phyloP scores from a whole-genome alignment of 2,797 vertebrate species.

The Chiloscyllium punctatum region DNA sequence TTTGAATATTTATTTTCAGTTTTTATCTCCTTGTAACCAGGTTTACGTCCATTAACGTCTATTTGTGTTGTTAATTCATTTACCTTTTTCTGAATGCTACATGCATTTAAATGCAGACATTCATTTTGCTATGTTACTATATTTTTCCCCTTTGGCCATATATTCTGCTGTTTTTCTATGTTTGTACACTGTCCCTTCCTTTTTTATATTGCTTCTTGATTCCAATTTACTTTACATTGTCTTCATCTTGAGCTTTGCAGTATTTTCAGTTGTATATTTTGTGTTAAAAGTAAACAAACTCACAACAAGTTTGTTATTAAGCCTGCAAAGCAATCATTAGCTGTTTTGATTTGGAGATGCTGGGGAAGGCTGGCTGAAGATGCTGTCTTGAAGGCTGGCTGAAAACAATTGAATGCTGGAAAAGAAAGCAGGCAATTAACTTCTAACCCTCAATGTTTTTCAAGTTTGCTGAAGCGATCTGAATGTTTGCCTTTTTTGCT shows the following conservation, averaged over 20 bases:
- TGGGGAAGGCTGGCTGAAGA: too few species aligned
- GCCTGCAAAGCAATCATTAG: not conserved
- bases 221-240: not conserved
- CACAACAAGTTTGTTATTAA: not conserved
- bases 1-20: too few species aligned
- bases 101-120: too few species aligned
- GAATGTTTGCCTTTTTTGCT: slow-evolving; percentile 13
- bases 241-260: not conserved
- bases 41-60: too few species aligned
- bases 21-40: too few species aligned
- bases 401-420: not conserved
- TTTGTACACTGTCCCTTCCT: not conserved
- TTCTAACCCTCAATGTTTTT: not conserved
- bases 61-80: too few species aligned
- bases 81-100: too few species aligned
- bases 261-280: not conserved
- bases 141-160: too few species aligned
- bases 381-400: not conserved
- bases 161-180: too few species aligned
- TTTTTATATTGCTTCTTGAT: not conserved
- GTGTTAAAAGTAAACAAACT: not conserved
- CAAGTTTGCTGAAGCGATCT: not conserved
- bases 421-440: not conserved
- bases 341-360: not conserved
- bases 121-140: too few species aligned